Evolutionary conservation across 2,113 vertebrate genomes (phyloP).

Genomic region (Thalassoma bifasciatum): DNA sequence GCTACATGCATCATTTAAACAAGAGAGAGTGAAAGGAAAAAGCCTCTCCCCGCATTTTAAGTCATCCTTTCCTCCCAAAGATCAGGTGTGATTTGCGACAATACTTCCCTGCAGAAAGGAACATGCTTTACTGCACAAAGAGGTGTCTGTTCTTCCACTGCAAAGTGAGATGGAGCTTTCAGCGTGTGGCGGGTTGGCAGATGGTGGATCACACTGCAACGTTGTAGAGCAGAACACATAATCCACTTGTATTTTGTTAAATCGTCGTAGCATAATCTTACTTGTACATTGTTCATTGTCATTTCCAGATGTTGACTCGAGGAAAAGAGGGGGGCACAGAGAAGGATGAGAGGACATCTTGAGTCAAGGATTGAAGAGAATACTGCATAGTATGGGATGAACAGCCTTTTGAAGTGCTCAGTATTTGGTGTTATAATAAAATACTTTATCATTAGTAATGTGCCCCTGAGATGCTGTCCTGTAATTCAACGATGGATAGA

Average conservation of each 20-base stretch:
- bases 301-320: constrained; percentile 27
- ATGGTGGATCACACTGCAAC: constrained; percentile 36
- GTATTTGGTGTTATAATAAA: neutral
- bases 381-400: neutral
- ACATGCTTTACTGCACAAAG: constrained; percentile 25
- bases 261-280: constrained; percentile 40
- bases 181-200: constrained; percentile 24
- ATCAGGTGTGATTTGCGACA: constrained; percentile 22
- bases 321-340: constrained; percentile 7
- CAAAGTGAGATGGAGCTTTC: constrained; percentile 35
- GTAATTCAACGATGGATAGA: too few species aligned
- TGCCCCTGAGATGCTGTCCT: too few species aligned
- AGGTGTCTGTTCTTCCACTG: constrained; percentile 24
- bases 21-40: neutral
- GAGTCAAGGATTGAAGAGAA: constrained; percentile 4
- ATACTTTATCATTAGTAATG: neutral
- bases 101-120: constrained; percentile 16
- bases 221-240: constrained; percentile 33
- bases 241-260: constrained; percentile 57
- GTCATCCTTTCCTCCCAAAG: neutral
- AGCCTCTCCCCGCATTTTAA: neutral
- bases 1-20: constrained; percentile 5
- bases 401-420: neutral
- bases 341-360: constrained; percentile 19
- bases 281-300: constrained; percentile 25